Percentiles rank a stretch among this genome's conserved stretches.
phyloP scores from a whole-genome alignment of 2,888 invertebrate species.

The Acleris holmiana region DNA sequence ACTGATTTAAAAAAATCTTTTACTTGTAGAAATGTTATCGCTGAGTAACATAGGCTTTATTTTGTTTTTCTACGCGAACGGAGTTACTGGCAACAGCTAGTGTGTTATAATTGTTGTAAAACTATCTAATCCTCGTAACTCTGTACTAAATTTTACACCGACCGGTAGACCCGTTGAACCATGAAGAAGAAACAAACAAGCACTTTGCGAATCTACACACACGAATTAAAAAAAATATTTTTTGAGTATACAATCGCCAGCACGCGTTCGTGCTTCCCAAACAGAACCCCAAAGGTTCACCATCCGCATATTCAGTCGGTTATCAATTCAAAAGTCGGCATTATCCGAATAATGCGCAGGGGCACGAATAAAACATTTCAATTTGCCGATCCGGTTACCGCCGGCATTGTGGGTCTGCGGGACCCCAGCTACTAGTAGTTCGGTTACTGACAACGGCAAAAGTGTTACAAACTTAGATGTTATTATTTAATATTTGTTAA shows the following conservation, averaged over 20 bases:
- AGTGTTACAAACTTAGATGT: slow-evolving; percentile 27
- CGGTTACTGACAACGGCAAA: slow-evolving; percentile 57
- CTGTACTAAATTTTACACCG: too few relatives aligned
- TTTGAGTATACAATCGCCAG: neutral
- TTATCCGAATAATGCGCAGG: slow-evolving; percentile 72
- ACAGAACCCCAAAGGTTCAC: slow-evolving; percentile 54
- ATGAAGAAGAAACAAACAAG: too few relatives aligned
- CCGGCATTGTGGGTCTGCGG: slow-evolving; percentile 80
- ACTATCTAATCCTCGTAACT: too few relatives aligned
- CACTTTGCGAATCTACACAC: too few relatives aligned
- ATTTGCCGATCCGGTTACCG: slow-evolving; percentile 83
- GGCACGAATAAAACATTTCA: slow-evolving; percentile 82
- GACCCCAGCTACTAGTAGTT: slow-evolving; percentile 78
- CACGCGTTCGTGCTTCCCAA: slow-evolving; percentile 9
- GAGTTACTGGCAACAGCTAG: too few relatives aligned
- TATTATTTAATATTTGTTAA: neutral
- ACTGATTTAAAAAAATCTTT: too few relatives aligned
- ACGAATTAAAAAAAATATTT: too few relatives aligned
- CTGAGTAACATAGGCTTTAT: too few relatives aligned
- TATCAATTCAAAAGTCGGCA: slow-evolving; percentile 82
- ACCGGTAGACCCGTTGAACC: too few relatives aligned
- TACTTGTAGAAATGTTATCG: too few relatives aligned
- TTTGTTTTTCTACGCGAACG: too few relatives aligned
- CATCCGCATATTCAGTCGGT: slow-evolving; percentile 69
- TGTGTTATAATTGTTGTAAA: too few relatives aligned